Percentiles rank a stretch among this genome's conserved stretches.
These are phyloP conservation scores for Clivina fossor DNA, from an alignment of 2,888 invertebrate genomes.

Conservation along the genomic window DNA sequence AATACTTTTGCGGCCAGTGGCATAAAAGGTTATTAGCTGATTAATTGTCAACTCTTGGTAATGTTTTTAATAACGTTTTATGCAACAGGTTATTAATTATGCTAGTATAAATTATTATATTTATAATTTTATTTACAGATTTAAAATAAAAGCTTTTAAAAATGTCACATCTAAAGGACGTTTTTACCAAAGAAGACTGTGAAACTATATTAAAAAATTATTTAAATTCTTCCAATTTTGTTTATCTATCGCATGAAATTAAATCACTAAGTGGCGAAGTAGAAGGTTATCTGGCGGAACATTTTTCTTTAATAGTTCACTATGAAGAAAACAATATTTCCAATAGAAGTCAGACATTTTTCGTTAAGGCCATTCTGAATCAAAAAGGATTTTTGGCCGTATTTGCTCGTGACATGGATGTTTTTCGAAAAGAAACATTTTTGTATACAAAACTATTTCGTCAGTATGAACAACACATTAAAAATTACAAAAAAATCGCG, in stretches of 20 bases:
- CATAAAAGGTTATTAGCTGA: no score
- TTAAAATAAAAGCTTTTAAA: no score
- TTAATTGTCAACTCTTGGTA: no score
- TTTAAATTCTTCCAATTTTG: no score
- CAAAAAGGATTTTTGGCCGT: constrained; percentile 1
- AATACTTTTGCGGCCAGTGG: no score
- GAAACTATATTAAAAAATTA: no score
- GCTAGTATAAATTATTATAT: no score
- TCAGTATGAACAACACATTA: constrained; percentile 14
- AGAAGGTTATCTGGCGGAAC: constrained; percentile 23
- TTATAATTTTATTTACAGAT: no score
- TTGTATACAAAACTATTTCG: constrained; percentile 13
- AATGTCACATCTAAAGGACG: no score
- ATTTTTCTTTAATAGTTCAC: constrained; percentile 12
- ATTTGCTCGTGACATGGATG: constrained; percentile 8
- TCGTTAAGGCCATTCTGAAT: constrained; percentile 19
- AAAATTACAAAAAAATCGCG: constrained; percentile 12
- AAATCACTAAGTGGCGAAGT: constrained; percentile 18
- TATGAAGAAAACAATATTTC: constrained; percentile 8
- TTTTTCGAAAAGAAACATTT: constrained; percentile 25
- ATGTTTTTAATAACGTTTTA: no score
- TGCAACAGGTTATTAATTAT: no score
- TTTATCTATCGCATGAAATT: constrained; percentile 6
- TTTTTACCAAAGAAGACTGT: no score
- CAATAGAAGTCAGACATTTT: constrained; percentile 2